Evolutionary conservation across 2,113 vertebrate genomes (phyloP).

Genomic region (Ceyx cyanopectus): DNA sequence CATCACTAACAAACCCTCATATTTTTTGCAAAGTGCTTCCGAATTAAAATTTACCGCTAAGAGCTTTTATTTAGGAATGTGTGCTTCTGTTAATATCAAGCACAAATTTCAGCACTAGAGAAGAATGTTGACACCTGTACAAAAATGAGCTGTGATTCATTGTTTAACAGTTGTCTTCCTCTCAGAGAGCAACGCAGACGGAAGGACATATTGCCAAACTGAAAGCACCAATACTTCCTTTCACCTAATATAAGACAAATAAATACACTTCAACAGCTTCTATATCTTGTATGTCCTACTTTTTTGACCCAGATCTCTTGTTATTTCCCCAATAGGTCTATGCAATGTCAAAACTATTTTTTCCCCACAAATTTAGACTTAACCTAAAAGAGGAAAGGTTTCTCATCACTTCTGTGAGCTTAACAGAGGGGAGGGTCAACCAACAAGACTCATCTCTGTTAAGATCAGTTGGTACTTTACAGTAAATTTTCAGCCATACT

Average conservation of each 20-base stretch:
- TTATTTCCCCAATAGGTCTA: slow-evolving; percentile 19
- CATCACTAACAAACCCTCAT: not conserved
- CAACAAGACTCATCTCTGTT: not conserved
- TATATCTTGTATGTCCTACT: slow-evolving; percentile 53
- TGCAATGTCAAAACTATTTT: slow-evolving; percentile 33
- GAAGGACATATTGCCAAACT: slow-evolving; percentile 51
- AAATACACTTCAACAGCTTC: slow-evolving; percentile 57
- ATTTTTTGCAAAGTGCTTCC: slow-evolving; percentile 5
- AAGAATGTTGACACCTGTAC: slow-evolving; percentile 36
- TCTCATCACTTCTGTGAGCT: not conserved
- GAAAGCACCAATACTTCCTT: slow-evolving; percentile 62
- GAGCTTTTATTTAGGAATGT: not conserved
- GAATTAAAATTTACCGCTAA: not conserved
- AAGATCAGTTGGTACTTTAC: not conserved
- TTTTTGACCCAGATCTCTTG: slow-evolving; percentile 61
- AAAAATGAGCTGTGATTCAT: slow-evolving; percentile 59
- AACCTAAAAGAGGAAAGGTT: slow-evolving; percentile 14
- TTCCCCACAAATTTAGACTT: slow-evolving; percentile 24
- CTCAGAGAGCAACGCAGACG: slow-evolving; percentile 20
- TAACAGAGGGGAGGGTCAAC: not conserved
- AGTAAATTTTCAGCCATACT: not conserved
- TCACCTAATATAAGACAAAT: slow-evolving; percentile 61
- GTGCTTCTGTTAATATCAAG: slow-evolving; percentile 3
- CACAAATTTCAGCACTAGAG: slow-evolving; percentile 17
- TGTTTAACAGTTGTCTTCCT: slow-evolving; percentile 55